These are phyloP conservation scores for Odontamblyopus rebecca DNA, from an alignment of 2,797 vertebrate species.

Conservation along the genomic window DNA sequence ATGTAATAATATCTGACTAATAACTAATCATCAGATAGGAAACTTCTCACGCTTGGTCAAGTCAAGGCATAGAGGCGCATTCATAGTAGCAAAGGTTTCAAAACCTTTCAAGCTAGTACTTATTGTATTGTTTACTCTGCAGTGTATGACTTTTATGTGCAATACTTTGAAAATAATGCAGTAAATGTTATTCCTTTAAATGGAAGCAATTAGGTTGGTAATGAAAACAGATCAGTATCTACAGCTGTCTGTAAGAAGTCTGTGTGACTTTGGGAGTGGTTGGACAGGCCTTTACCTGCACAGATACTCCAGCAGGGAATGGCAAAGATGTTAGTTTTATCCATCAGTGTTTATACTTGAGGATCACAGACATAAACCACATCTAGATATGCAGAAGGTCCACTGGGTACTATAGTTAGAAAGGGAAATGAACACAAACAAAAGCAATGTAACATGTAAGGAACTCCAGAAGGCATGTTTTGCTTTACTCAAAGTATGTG, in stretches of 20 bases:
- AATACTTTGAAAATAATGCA: background rate
- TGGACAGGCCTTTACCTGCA: conserved; percentile 68
- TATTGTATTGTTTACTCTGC: background rate
- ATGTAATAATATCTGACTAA: too few relatives aligned
- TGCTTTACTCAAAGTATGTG: conserved; percentile 39
- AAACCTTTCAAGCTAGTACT: background rate
- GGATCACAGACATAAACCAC: background rate
- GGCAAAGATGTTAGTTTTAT: conserved; percentile 18
- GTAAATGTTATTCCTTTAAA: background rate
- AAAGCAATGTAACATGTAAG: conserved; percentile 31
- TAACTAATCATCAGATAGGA: too few relatives aligned
- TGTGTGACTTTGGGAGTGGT: conserved; percentile 47
- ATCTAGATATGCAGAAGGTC: background rate
- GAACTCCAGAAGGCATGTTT: conserved; percentile 32
- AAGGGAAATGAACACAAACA: conserved; percentile 7
- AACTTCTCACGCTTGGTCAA: too few relatives aligned
- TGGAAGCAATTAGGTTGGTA: conserved; percentile 10
- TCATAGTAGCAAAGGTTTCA: background rate
- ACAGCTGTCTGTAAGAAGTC: conserved; percentile 14
- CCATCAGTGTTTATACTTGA: conserved; percentile 20
- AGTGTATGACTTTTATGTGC: background rate
- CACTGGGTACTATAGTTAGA: conserved; percentile 18
- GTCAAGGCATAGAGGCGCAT: too few relatives aligned
- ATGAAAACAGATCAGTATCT: conserved; percentile 29
- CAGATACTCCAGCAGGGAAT: conserved; percentile 36